A percentile compares a stretch with the other conserved stretches of the same genome.
These are phyloP conservation scores for Nomada flava DNA, from an alignment of 2,888 invertebrate genomes.

Conservation along the genomic window DNA sequence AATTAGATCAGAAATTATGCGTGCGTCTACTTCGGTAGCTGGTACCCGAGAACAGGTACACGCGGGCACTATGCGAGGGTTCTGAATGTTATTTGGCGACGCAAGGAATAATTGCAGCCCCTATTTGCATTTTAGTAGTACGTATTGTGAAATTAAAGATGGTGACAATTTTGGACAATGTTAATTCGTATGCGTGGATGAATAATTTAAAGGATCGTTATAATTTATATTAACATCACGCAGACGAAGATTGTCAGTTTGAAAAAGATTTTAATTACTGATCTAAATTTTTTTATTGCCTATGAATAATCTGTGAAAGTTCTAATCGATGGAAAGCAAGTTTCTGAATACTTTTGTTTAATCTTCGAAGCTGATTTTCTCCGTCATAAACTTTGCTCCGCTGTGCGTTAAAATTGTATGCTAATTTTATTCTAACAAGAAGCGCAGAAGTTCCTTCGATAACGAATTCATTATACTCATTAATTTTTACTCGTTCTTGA, in stretches of 20 bases:
- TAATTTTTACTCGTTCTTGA: background rate
- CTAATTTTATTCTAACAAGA: background rate
- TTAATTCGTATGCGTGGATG: no score
- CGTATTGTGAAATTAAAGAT: background rate
- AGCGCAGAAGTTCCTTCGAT: background rate
- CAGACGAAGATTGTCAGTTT: background rate
- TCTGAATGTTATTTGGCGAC: no score
- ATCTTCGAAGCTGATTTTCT: no score
- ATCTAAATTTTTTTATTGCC: background rate
- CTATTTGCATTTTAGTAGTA: background rate
- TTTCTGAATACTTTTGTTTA: background rate
- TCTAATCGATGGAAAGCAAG: background rate
- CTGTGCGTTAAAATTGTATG: slow-evolving; percentile 1
- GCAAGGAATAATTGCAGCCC: background rate
- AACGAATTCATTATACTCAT: background rate
- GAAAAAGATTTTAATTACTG: no score
- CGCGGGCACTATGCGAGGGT: no score
- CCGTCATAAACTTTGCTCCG: background rate
- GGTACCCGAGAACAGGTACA: background rate
- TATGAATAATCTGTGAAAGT: background rate
- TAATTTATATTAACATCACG: background rate
- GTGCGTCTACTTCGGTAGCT: background rate
- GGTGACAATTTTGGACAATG: no score
- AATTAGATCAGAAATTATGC: slow-evolving; percentile 8
- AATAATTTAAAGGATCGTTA: no score